These are phyloP conservation scores for Urosaurus nigricauda DNA, from an alignment of 2,797 vertebrate genomes.

Conservation along the genomic window DNA sequence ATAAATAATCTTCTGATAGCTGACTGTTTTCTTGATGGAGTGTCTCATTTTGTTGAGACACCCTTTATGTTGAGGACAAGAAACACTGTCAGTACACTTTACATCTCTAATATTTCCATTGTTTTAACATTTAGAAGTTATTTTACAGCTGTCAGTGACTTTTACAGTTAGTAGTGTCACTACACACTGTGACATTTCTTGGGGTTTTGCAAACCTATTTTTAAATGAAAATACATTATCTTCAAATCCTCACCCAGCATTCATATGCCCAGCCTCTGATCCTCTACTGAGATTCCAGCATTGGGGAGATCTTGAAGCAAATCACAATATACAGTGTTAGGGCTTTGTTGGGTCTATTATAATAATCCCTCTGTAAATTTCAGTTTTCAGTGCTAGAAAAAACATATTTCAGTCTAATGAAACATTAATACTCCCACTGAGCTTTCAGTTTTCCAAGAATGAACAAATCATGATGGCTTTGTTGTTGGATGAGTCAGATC, in stretches of 20 bases:
- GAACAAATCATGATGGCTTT: neutral
- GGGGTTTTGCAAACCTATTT: slow-evolving; percentile 31
- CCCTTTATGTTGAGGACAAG: too few species aligned
- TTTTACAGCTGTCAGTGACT: neutral
- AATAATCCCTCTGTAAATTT: neutral
- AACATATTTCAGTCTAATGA: neutral
- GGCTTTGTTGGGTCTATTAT: neutral
- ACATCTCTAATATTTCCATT: neutral
- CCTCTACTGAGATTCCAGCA: neutral
- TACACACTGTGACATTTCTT: slow-evolving; percentile 13
- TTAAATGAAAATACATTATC: slow-evolving; percentile 29
- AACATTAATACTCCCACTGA: neutral
- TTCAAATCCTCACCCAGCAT: slow-evolving; percentile 12
- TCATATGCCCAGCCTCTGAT: slow-evolving; percentile 20
- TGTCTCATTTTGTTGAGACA: too few species aligned
- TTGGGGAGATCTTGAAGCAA: neutral
- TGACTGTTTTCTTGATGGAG: too few species aligned
- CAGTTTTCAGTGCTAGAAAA: neutral
- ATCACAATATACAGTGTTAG: neutral
- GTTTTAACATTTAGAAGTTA: neutral
- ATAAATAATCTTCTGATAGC: too few species aligned
- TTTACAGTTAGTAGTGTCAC: neutral
- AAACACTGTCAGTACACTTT: too few species aligned
- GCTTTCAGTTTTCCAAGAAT: neutral
- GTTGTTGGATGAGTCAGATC: neutral